A percentile compares a stretch with the other conserved stretches of the same genome.
Evolutionary conservation across 2,113 vertebrate species (phyloP).

Genomic region (Lepus americanus): DNA sequence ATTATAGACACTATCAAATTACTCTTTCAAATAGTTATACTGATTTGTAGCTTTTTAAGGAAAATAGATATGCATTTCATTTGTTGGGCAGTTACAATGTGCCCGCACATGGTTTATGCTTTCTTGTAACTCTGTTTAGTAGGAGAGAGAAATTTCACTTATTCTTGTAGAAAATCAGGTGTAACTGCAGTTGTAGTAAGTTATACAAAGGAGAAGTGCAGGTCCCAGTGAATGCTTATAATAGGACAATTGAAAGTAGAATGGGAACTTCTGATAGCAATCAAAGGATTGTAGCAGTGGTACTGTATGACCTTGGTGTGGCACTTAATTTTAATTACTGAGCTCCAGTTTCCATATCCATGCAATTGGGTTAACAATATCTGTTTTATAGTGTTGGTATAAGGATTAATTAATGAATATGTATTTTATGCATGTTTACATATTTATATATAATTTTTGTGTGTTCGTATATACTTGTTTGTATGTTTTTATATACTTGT

Average conservation of each 20-base stretch:
- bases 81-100: neutral
- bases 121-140: neutral
- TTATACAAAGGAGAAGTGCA: neutral
- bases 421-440: neutral
- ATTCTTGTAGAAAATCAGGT: neutral
- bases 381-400: neutral
- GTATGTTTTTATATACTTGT: neutral
- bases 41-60: neutral
- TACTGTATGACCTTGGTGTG: neutral
- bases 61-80: neutral
- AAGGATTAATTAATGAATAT: neutral
- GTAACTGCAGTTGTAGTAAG: neutral
- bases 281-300: too few species aligned
- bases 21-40: too few species aligned
- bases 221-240: neutral
- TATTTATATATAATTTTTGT: neutral
- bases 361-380: neutral
- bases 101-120: neutral
- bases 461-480: neutral
- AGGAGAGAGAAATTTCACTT: neutral
- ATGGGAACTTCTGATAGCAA: neutral
- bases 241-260: neutral
- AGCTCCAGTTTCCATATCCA: neutral
- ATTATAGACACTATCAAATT: neutral
- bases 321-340: neutral